Percentiles rank a stretch among this genome's conserved stretches.
Conservation (phyloP, 2,113 vertebrate genomes). For the Clarias magur region DNA sequence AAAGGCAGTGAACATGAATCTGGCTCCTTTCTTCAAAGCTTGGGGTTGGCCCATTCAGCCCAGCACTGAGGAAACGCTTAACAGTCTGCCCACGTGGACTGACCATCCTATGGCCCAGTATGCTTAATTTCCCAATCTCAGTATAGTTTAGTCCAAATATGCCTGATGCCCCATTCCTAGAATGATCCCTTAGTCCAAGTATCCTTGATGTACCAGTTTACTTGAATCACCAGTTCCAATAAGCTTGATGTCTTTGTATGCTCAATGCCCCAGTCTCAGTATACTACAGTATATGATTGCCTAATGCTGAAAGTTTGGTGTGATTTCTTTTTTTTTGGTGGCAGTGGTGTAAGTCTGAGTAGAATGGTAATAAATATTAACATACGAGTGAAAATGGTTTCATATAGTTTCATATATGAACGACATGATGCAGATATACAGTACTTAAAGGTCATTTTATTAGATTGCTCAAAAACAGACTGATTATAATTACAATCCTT, state of each 20-base stretch:
- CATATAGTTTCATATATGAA: neutral
- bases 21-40: conserved; percentile 74
- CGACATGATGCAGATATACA: neutral
- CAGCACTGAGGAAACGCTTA: conserved; percentile 63
- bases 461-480: neutral
- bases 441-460: neutral
- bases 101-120: conserved; percentile 71
- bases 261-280: neutral
- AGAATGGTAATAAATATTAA: neutral
- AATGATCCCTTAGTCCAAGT: neutral
- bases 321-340: neutral
- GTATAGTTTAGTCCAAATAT: neutral
- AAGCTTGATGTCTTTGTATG: neutral
- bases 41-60: conserved; percentile 79
- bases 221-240: neutral
- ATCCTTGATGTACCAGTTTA: neutral
- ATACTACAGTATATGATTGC: neutral
- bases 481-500: neutral
- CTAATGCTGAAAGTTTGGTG: neutral
- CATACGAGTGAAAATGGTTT: neutral
- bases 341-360: neutral
- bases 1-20: conserved; percentile 69
- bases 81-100: conserved; percentile 70
- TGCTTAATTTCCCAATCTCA: neutral
- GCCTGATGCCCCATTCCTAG: neutral